These are phyloP conservation scores for Dipodomys ordii DNA, from an alignment of 2,113 vertebrate genomes.

Conservation along the genomic window DNA sequence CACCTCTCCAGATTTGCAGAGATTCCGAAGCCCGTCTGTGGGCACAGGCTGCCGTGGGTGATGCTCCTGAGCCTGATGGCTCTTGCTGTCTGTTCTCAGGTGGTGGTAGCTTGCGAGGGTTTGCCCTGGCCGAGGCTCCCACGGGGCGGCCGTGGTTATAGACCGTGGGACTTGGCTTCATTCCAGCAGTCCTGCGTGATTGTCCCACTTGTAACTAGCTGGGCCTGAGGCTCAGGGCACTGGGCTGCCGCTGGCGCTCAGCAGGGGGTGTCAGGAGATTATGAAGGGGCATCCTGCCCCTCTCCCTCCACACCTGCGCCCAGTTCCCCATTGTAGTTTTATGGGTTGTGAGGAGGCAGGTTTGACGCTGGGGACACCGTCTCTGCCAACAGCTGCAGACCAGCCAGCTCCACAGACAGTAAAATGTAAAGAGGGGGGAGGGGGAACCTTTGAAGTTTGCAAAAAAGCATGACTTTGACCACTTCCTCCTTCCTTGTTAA, in stretches of 20 bases:
- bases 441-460: slow-evolving; percentile 90
- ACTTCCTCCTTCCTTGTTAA: slow-evolving; percentile 88
- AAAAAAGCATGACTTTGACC: slow-evolving; percentile 88
- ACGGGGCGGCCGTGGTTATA: slow-evolving; percentile 28
- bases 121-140: slow-evolving; percentile 9
- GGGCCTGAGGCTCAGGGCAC: neutral
- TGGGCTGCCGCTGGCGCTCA: slow-evolving; percentile 75
- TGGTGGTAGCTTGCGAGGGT: neutral
- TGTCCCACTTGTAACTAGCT: neutral
- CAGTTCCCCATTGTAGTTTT: slow-evolving; percentile 86
- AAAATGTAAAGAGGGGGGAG: slow-evolving; percentile 90
- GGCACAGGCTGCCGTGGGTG: too few species aligned
- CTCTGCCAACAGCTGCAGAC: slow-evolving; percentile 87
- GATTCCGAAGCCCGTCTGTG: neutral
- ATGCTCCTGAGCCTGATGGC: neutral
- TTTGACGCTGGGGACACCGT: slow-evolving; percentile 87
- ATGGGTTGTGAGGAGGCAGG: slow-evolving; percentile 90
- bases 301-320: slow-evolving; percentile 88
- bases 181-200: neutral
- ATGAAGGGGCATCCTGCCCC: slow-evolving; percentile 82
- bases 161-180: slow-evolving; percentile 25
- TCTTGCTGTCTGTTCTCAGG: neutral
- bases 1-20: neutral
- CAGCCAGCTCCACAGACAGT: slow-evolving; percentile 87
- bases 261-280: slow-evolving; percentile 84